Base-by-base conservation (phyloP, 2,113 vertebrate genomes). In the Amphilophus citrinellus region DNA sequence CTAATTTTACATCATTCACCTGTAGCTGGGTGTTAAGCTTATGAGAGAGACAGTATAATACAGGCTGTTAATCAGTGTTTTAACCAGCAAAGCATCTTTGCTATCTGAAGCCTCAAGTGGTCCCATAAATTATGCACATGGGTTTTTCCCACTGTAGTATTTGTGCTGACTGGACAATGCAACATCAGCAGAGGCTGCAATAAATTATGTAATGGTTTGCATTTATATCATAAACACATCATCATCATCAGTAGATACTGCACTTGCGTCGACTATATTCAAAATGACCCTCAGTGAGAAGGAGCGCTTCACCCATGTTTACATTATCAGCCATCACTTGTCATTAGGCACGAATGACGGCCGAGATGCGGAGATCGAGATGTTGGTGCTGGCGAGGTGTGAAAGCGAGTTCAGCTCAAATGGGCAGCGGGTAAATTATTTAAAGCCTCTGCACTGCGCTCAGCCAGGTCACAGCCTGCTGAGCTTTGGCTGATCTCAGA, bases 371-470 rank as follows among this genome's bases (percentile, higher is more conserved):
- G 63, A 56, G 80, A 83, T 84, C 18, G 18, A 86, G 83, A 78
- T 76, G 61, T 44, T 77, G 79, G 65, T 89, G 66, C 77, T 30
- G 68, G 68, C 44, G 61, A 87, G 80, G 90, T 93, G 92, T 90
- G 82, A 91, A 87, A 83, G 82, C 71, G 89, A 61, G 80, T 87
- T 87, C 27, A 78, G 85, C 89, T 90, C 66, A 2, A 88, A 82
- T 35, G 75, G 73, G 65, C 63, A 24, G 73, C 6, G 20, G 77
- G 82, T 94, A 20, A 93, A 94, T 93, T 83, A 94, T 94, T 94
- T 71, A 95, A 77, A 80, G 44, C 62, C 53, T 85, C 57, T 63
- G 80, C 73, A 50, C 78, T 35, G 65, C 58, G 22, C 32, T 58
- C 78, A 53, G 78, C 63, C 76, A 78, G 61, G 82, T 80, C 77